Evolutionary conservation across 2,113 vertebrate species (phyloP).

Genomic region (Elephas maximus): DNA sequence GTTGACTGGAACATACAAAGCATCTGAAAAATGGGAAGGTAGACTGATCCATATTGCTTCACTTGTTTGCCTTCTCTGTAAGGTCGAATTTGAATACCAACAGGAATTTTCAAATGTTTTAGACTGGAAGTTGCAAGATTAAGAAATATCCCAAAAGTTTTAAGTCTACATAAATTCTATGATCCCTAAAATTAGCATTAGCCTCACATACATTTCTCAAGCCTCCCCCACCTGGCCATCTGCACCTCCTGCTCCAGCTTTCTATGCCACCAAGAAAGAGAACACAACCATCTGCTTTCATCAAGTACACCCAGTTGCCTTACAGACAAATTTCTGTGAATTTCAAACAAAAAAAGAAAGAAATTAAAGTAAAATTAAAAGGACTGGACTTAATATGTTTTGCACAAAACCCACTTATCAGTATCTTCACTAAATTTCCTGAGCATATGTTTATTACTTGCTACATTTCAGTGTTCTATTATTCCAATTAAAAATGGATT

Average conservation of each 20-base stretch:
- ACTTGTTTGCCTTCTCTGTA: neutral
- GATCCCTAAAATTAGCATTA: conserved; percentile 41
- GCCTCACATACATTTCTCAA: neutral
- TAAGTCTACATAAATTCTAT: neutral
- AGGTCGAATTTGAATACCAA: neutral
- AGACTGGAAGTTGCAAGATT: neutral
- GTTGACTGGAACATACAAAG: neutral
- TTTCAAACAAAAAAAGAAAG: conserved; percentile 27
- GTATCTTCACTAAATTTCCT: conserved; percentile 38
- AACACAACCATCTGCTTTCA: conserved; percentile 62
- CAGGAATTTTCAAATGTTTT: neutral
- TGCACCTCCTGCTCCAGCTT: conserved; percentile 50
- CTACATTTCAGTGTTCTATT: neutral
- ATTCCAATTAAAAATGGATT: conserved; percentile 33
- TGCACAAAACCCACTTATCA: neutral
- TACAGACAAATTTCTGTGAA: conserved; percentile 63
- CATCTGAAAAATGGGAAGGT: neutral
- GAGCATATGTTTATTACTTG: conserved; percentile 48
- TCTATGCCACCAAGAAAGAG: conserved; percentile 8
- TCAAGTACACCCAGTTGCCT: neutral
- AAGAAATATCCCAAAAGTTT: conserved; percentile 22
- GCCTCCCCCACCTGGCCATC: conserved; percentile 38
- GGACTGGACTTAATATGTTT: conserved; percentile 15
- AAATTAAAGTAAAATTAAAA: conserved; percentile 29
- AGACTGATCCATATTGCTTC: neutral